These are phyloP conservation scores for Brachionus paranguensis DNA, from an alignment of 1,140 invertebrate species.

Conservation along the genomic window DNA sequence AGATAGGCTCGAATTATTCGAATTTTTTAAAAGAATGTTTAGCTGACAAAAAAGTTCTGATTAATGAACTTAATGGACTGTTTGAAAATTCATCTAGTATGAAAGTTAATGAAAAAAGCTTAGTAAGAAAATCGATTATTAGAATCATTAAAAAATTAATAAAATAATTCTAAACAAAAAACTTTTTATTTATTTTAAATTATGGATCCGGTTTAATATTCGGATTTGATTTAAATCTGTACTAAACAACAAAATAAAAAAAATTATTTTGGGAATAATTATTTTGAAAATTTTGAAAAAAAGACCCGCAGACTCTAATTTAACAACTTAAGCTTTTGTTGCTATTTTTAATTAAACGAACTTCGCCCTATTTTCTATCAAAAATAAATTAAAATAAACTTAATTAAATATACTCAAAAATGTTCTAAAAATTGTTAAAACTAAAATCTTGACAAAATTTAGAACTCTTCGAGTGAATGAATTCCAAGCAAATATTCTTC, in stretches of 20 bases:
- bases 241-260: not conserved
- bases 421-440: not conserved
- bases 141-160: slow-evolving; percentile 2
- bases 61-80: not conserved
- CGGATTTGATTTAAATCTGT: not conserved
- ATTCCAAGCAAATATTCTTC: no score
- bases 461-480: not conserved
- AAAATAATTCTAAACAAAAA: not conserved
- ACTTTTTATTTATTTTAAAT: not conserved
- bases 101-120: not conserved
- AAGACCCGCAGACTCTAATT: no score
- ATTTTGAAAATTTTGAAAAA: no score
- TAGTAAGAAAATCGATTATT: not conserved
- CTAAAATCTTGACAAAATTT: not conserved
- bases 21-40: slow-evolving; percentile 20
- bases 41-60: not conserved
- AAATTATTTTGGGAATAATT: no score
- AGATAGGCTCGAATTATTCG: not conserved
- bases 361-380: no score
- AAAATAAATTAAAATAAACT: not conserved
- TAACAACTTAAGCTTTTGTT: no score
- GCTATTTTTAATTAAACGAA: no score
- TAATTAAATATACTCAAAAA: not conserved
- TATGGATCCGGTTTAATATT: not conserved
- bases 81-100: not conserved